These are phyloP conservation scores for Epistrophella euchroma DNA, from an alignment of 2,888 invertebrate species.

Conservation along the genomic window DNA sequence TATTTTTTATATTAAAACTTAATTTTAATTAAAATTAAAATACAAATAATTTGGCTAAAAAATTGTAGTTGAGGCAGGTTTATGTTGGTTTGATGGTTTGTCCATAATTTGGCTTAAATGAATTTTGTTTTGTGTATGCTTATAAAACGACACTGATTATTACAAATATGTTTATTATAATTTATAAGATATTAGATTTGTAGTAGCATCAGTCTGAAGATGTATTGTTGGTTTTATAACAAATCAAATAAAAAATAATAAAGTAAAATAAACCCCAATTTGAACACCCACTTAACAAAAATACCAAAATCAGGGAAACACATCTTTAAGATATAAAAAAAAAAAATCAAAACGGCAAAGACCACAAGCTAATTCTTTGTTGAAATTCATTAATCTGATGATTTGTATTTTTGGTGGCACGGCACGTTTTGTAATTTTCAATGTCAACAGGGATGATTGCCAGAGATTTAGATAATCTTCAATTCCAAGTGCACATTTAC, in stretches of 20 bases:
- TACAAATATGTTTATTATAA: too few relatives aligned
- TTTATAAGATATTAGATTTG: too few relatives aligned
- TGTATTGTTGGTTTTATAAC: too few relatives aligned
- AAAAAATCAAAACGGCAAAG: neutral
- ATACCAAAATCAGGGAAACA: neutral
- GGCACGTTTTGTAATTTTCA: slow-evolving; percentile 76
- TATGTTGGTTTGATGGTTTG: too few relatives aligned
- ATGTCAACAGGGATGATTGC: slow-evolving; percentile 74
- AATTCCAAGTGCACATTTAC: slow-evolving; percentile 72
- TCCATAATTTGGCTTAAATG: too few relatives aligned
- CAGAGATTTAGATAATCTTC: slow-evolving; percentile 74
- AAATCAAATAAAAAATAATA: neutral
- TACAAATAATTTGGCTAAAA: neutral
- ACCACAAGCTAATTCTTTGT: slow-evolving; percentile 23
- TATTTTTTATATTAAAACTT: slow-evolving; percentile 58
- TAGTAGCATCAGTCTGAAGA: too few relatives aligned
- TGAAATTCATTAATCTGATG: slow-evolving; percentile 71
- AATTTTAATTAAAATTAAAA: slow-evolving; percentile 47
- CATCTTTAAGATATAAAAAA: neutral
- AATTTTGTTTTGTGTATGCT: too few relatives aligned
- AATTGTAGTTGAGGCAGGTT: neutral
- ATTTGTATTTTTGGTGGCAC: slow-evolving; percentile 73
- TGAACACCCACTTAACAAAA: neutral
- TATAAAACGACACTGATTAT: too few relatives aligned
- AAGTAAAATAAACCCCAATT: neutral